phyloP scores from a whole-genome alignment of 2,888 invertebrate species.

The Helobdella robusta region DNA sequence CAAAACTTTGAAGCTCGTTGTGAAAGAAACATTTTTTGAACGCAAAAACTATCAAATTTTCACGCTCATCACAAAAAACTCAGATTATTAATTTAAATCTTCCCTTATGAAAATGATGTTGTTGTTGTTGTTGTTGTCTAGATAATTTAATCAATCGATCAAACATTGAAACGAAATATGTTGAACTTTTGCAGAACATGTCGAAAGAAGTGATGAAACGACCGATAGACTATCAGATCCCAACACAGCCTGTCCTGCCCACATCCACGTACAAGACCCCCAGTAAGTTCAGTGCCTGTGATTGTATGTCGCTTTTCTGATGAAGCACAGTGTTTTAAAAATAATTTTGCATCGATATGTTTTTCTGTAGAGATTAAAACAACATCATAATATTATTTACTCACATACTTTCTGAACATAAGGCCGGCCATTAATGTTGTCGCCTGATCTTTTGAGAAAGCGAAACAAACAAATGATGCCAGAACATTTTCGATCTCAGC shows the following conservation, averaged over 20 bases:
- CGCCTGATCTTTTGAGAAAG: conserved; percentile 21
- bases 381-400: background rate
- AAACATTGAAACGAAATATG: background rate
- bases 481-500: background rate
- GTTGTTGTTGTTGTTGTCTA: background rate
- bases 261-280: conserved; percentile 25
- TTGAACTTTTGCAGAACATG: conserved; percentile 14
- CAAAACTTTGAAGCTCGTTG: too few relatives aligned
- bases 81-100: background rate
- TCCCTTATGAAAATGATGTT: background rate
- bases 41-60: too few relatives aligned
- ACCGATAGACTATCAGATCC: conserved; percentile 24
- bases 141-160: background rate
- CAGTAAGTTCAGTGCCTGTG: background rate
- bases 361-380: background rate
- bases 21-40: too few relatives aligned
- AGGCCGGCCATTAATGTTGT: conserved; percentile 29
- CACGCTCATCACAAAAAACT: too few relatives aligned
- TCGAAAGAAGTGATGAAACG: conserved; percentile 22
- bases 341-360: background rate
- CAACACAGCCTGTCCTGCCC: background rate
- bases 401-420: too few relatives aligned
- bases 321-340: too few relatives aligned
- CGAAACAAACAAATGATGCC: background rate
- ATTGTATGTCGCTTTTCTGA: background rate